Conservation (phyloP, 37 sponge, comb jelly and placozoan genomes). For the Sycon ciliatum region DNA sequence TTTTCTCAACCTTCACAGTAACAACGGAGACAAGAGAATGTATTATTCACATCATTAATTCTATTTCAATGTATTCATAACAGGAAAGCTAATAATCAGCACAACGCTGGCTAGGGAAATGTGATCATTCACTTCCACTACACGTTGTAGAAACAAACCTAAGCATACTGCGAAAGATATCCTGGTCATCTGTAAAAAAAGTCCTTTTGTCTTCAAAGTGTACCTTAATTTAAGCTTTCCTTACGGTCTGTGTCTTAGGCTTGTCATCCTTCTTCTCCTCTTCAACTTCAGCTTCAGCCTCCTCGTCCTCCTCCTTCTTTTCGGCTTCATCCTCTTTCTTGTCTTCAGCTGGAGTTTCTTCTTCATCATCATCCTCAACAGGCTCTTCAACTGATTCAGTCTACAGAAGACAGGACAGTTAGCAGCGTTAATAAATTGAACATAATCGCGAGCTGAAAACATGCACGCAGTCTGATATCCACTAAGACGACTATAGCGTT, state of each 20-base stretch:
- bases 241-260: constrained; percentile 81
- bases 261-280: constrained; percentile 78
- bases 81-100: too few relatives aligned
- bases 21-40: too few relatives aligned
- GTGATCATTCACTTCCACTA: too few relatives aligned
- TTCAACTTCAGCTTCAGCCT: constrained; percentile 40
- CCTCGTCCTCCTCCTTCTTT: constrained; percentile 30
- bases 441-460: not conserved
- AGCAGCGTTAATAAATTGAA: not conserved
- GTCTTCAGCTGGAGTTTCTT: constrained; percentile 8
- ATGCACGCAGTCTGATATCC: too few relatives aligned
- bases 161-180: not conserved
- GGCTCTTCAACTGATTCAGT: constrained; percentile 82
- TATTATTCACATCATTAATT: too few relatives aligned
- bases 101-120: too few relatives aligned
- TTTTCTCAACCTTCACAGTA: constrained; percentile 75
- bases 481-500: too few relatives aligned
- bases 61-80: too few relatives aligned
- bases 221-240: too few relatives aligned
- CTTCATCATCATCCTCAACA: constrained; percentile 62
- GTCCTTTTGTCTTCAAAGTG: not conserved
- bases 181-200: not conserved
- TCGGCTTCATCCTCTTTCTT: constrained; percentile 32
- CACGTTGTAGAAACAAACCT: not conserved
- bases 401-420: constrained; percentile 10